These are phyloP conservation scores for Pachliopta kotzebuea DNA, from an alignment of 2,888 invertebrate genomes.

Conservation along the genomic window DNA sequence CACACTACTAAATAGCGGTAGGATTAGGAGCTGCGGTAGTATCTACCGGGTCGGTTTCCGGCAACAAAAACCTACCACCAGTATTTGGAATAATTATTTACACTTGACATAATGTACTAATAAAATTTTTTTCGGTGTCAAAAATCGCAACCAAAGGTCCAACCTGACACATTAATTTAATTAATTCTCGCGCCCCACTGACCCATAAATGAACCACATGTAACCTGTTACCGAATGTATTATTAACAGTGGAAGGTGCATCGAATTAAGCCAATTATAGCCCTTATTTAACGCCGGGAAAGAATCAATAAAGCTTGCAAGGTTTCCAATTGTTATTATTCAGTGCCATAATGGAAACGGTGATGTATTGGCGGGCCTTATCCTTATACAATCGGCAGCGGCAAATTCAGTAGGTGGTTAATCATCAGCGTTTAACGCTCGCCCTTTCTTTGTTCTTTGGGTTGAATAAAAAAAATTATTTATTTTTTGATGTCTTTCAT, in stretches of 20 bases:
- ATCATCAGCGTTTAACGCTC: constrained; percentile 17
- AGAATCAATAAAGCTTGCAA: constrained; percentile 17
- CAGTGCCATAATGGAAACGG: constrained; percentile 19
- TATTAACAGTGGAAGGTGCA: constrained; percentile 8
- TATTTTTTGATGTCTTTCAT: not conserved
- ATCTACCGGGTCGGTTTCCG: too few relatives aligned
- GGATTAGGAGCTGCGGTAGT: too few relatives aligned
- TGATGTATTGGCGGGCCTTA: constrained; percentile 13
- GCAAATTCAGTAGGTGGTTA: constrained; percentile 19
- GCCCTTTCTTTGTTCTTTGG: constrained; percentile 34
- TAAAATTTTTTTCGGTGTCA: not conserved
- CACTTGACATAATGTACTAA: too few relatives aligned
- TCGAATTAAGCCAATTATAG: constrained; percentile 5
- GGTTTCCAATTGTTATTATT: constrained; percentile 7
- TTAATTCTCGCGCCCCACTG: constrained; percentile 22
- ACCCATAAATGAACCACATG: constrained; percentile 20
- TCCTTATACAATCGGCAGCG: constrained; percentile 16
- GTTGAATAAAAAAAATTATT: not conserved
- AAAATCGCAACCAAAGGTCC: not conserved
- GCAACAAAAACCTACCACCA: too few relatives aligned
- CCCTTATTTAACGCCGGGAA: constrained; percentile 6
- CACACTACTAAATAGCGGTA: too few relatives aligned
- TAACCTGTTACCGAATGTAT: not conserved
- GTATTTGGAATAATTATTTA: too few relatives aligned
- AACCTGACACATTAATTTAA: constrained; percentile 10